These are phyloP conservation scores for Sorex araneus DNA, from an alignment of 2,113 vertebrate genomes.

Conservation along the genomic window DNA sequence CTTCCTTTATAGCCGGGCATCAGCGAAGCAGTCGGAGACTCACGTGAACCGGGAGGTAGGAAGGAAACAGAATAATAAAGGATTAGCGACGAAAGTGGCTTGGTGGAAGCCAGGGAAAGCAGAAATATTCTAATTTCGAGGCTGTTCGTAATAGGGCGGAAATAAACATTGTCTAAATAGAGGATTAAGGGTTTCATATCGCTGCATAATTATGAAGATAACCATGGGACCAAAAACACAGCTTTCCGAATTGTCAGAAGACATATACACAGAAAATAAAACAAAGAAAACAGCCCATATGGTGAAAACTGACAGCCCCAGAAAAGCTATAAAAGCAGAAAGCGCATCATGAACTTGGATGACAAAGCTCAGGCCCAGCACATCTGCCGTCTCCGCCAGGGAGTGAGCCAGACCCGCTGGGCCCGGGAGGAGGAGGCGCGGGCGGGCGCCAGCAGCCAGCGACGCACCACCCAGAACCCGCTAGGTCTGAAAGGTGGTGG, in stretches of 20 bases:
- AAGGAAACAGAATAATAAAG: background rate
- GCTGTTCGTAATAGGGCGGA: background rate
- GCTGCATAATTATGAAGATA: constrained; percentile 25
- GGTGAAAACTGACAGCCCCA: constrained; percentile 47
- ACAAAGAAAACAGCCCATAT: constrained; percentile 70
- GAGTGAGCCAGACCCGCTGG: background rate
- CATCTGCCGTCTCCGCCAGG: background rate
- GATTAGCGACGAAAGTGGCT: background rate
- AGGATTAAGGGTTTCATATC: background rate
- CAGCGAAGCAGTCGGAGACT: background rate
- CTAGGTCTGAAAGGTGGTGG: too few species aligned
- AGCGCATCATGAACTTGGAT: background rate
- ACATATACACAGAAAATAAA: constrained; percentile 59
- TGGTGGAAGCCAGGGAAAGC: background rate
- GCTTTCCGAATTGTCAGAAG: constrained; percentile 67
- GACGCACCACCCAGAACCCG: too few species aligned
- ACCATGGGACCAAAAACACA: constrained; percentile 39
- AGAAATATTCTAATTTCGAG: background rate
- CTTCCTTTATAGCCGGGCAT: background rate
- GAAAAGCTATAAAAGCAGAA: constrained; percentile 45
- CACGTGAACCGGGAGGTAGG: background rate
- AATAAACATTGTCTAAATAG: background rate
- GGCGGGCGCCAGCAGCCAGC: too few species aligned
- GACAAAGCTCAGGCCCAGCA: background rate
- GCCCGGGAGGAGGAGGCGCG: too few species aligned